A percentile compares a stretch with the other conserved stretches of the same genome.
Conservation (phyloP, 2,113 vertebrate species). For the Coptodon rendalli region DNA sequence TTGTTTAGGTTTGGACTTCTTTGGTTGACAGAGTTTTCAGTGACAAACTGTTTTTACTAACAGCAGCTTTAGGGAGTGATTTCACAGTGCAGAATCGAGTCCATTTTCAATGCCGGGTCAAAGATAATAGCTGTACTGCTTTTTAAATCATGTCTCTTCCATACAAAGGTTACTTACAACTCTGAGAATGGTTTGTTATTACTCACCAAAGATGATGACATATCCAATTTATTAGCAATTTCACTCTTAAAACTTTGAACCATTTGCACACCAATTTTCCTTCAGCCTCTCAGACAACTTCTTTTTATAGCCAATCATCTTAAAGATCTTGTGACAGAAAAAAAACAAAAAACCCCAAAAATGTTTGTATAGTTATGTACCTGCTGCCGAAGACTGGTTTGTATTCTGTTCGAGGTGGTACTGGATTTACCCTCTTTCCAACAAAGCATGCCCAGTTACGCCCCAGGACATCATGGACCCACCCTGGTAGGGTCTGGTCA, state of each 20-base stretch:
- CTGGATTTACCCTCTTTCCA: slow-evolving; percentile 71
- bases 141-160: background rate
- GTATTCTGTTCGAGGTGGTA: slow-evolving; percentile 22
- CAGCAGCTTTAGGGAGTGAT: background rate
- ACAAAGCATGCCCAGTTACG: slow-evolving; percentile 93
- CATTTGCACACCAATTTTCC: background rate
- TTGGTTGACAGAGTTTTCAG: background rate
- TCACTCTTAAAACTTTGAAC: background rate
- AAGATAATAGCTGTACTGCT: background rate
- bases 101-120: background rate
- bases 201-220: background rate
- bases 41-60: background rate
- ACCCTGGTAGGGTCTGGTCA: slow-evolving; percentile 87
- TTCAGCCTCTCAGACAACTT: background rate
- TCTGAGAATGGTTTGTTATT: background rate
- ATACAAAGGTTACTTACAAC: background rate
- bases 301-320: background rate
- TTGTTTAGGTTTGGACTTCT: background rate
- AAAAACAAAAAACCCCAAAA: background rate
- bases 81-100: background rate
- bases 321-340: background rate
- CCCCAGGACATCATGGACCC: slow-evolving; percentile 91
- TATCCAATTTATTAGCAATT: background rate
- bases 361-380: slow-evolving; percentile 1
- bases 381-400: slow-evolving; percentile 9